Conservation (phyloP, 1,140 invertebrate species). For the Brachystomella parvula region DNA sequence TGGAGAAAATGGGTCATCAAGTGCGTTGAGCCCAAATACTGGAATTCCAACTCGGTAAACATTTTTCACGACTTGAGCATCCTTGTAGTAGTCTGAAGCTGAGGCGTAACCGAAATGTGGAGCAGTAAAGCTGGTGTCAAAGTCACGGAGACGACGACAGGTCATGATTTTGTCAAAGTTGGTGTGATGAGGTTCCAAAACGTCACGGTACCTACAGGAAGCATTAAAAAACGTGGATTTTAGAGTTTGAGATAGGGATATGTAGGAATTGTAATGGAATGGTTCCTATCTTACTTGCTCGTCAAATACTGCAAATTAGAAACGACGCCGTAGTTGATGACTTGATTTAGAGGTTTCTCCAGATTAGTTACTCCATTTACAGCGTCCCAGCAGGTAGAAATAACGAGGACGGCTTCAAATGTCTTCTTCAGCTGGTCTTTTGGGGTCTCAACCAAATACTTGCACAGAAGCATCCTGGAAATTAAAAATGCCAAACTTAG, state of each 20-base stretch:
- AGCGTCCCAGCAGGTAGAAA: constrained; percentile 34
- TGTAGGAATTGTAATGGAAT: background rate
- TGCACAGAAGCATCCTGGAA: constrained; percentile 27
- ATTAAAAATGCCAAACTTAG: background rate
- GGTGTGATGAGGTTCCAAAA: constrained; percentile 23
- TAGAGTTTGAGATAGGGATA: too few species aligned
- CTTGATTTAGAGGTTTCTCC: constrained; percentile 25
- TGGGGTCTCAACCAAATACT: constrained; percentile 21
- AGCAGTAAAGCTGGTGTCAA: constrained; percentile 32
- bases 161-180: constrained; percentile 28
- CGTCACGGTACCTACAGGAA: constrained; percentile 21
- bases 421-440: constrained; percentile 19
- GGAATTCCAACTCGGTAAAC: constrained; percentile 30
- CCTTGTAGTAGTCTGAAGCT: constrained; percentile 19
- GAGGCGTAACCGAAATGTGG: constrained; percentile 28
- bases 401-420: constrained; percentile 23
- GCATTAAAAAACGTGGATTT: background rate
- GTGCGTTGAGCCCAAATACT: constrained; percentile 27
- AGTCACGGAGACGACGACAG: constrained; percentile 14
- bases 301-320: constrained; percentile 27
- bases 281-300: constrained; percentile 12
- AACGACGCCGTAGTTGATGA: constrained; percentile 30
- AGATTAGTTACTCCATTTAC: constrained; percentile 18
- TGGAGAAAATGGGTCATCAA: constrained; percentile 31
- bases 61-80: constrained; percentile 18